phyloP scores from a whole-genome alignment of 2,113 vertebrate species.

The Caloenas nicobarica region DNA sequence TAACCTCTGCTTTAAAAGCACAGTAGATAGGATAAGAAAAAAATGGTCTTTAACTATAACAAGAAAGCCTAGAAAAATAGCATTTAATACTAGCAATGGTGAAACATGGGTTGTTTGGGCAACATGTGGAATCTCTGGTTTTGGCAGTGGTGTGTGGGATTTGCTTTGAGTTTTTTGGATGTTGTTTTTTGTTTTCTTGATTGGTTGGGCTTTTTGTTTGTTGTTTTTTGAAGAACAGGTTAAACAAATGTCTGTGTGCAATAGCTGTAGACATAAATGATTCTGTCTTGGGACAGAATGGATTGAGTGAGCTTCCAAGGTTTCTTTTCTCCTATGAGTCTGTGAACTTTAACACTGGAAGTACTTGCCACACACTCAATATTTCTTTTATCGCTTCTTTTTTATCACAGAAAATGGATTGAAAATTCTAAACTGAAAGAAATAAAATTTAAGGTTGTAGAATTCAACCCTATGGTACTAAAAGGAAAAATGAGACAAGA shows the following conservation, averaged over 20 bases:
- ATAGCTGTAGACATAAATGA: not conserved
- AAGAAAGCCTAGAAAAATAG: not conserved
- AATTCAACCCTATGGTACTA: slow-evolving; percentile 93
- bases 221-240: not conserved
- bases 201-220: not conserved
- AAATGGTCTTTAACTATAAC: not conserved
- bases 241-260: not conserved
- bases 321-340: not conserved
- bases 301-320: not conserved
- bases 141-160: not conserved
- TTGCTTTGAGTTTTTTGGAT: not conserved
- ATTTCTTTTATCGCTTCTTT: not conserved
- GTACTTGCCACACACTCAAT: not conserved
- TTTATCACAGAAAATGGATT: slow-evolving; percentile 86
- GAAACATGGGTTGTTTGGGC: not conserved
- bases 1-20: not conserved
- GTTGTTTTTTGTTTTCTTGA: not conserved
- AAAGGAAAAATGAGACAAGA: slow-evolving; percentile 92
- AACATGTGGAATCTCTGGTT: not conserved
- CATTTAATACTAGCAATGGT: not conserved
- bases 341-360: not conserved
- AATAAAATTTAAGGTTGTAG: slow-evolving; percentile 89
- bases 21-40: not conserved
- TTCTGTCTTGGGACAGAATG: not conserved
- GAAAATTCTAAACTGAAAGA: slow-evolving; percentile 87